Percentiles rank a stretch among this genome's conserved stretches.
Evolutionary conservation across 2,113 vertebrate species (phyloP).

Genomic region (Poeciliopsis retropinna): DNA sequence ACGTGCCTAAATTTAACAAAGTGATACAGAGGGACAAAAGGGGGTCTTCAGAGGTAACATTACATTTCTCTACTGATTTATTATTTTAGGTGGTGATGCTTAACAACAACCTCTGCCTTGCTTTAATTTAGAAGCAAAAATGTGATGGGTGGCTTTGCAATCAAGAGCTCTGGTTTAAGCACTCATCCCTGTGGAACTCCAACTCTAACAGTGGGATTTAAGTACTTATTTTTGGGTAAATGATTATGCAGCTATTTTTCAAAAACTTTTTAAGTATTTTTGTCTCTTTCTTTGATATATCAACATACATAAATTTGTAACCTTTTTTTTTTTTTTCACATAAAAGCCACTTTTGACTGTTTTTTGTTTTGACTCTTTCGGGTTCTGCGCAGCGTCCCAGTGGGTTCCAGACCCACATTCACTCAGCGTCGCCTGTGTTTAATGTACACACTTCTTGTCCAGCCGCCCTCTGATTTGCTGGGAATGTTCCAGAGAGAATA

Average conservation of each 20-base stretch:
- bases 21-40: too few relatives aligned
- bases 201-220: too few relatives aligned
- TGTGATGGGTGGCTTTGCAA: too few relatives aligned
- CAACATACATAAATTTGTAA: constrained; percentile 2
- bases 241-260: not conserved
- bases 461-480: constrained; percentile 27
- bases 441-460: constrained; percentile 41
- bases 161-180: too few relatives aligned
- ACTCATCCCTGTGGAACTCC: too few relatives aligned
- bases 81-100: too few relatives aligned
- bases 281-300: not conserved
- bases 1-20: too few relatives aligned
- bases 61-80: too few relatives aligned
- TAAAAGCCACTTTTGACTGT: constrained; percentile 16
- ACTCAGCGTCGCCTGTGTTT: constrained; percentile 32
- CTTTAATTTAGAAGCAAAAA: too few relatives aligned
- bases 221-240: not conserved
- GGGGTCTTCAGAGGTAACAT: too few relatives aligned
- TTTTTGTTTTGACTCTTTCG: constrained; percentile 32
- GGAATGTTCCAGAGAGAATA: constrained; percentile 56
- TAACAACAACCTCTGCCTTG: too few relatives aligned
- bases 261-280: not conserved
- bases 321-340: not conserved
- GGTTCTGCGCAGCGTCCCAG: constrained; percentile 27
- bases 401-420: constrained; percentile 36